A percentile compares a stretch with the other conserved stretches of the same genome.
phyloP scores from a whole-genome alignment of 2,113 vertebrate genomes.

The Rhynchomys soricoides region DNA sequence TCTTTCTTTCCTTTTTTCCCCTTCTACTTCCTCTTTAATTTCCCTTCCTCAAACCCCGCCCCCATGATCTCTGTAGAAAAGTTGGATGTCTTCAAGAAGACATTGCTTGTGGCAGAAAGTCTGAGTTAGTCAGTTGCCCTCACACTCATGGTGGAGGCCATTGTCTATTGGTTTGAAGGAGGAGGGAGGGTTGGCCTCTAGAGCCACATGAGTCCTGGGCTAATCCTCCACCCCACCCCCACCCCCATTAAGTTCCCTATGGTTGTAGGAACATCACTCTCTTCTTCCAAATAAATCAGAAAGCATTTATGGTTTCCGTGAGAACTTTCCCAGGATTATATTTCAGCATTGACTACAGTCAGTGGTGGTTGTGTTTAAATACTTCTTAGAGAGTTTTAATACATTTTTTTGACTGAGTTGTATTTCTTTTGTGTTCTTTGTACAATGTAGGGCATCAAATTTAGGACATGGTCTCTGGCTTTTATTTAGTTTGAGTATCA shows the following conservation, averaged over 20 bases:
- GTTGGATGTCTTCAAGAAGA: neutral
- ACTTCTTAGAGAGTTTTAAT: constrained; percentile 20
- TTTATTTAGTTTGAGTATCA: neutral
- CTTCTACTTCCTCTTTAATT: neutral
- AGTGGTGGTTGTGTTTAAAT: constrained; percentile 6
- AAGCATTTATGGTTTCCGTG: constrained; percentile 38
- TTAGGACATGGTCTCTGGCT: constrained; percentile 3
- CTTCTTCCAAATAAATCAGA: constrained; percentile 9
- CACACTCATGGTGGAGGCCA: neutral
- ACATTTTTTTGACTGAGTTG: constrained; percentile 46
- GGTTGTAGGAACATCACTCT: neutral
- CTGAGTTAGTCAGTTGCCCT: neutral
- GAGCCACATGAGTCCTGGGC: neutral
- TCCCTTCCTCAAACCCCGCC: neutral
- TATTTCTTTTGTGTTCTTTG: constrained; percentile 36
- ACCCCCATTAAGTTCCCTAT: neutral
- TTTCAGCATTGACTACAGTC: constrained; percentile 17
- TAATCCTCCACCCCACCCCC: neutral
- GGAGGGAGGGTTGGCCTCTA: neutral
- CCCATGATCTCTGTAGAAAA: neutral
- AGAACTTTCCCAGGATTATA: neutral
- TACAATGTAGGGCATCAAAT: neutral
- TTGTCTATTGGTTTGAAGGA: neutral
- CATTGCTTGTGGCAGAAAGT: neutral
- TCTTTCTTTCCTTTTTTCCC: too few relatives aligned